These are phyloP conservation scores for Cetonia aurata DNA, from an alignment of 2,888 invertebrate species.

Conservation along the genomic window DNA sequence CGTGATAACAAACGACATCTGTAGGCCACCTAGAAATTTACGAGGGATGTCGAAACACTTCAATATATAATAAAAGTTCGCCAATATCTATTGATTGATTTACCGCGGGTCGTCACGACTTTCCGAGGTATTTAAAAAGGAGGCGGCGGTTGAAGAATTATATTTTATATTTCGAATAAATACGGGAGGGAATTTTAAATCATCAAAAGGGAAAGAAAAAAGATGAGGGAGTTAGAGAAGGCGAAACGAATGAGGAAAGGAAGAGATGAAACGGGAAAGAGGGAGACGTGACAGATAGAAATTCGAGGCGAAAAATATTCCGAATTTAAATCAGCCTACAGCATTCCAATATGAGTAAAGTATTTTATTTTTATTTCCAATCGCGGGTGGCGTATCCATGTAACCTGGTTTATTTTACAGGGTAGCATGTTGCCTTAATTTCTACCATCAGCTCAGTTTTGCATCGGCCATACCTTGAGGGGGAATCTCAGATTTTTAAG, in stretches of 20 bases:
- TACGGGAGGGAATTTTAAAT: no score
- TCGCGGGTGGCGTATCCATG: slow-evolving; percentile 57
- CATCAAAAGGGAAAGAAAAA: neutral
- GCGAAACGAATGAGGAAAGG: neutral
- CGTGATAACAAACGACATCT: slow-evolving; percentile 52
- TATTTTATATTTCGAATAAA: no score
- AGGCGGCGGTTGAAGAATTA: no score
- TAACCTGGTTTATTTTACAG: slow-evolving; percentile 58
- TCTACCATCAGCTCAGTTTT: slow-evolving; percentile 58
- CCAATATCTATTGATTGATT: slow-evolving; percentile 43
- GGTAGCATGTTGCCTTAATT: slow-evolving; percentile 59
- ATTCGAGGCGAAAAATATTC: slow-evolving; percentile 38
- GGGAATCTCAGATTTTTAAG: slow-evolving; percentile 44
- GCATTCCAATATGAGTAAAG: slow-evolving; percentile 53
- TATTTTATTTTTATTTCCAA: slow-evolving; percentile 60
- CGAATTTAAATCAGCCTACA: slow-evolving; percentile 46
- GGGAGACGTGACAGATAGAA: neutral
- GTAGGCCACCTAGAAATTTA: slow-evolving; percentile 49
- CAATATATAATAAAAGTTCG: slow-evolving; percentile 43
- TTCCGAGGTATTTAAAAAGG: no score
- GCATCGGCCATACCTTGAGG: slow-evolving; percentile 53
- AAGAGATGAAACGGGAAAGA: slow-evolving; percentile 10
- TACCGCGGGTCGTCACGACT: no score
- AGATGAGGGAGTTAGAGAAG: neutral
- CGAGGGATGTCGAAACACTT: slow-evolving; percentile 44